These are phyloP conservation scores for Phrixothrix hirtus DNA, from an alignment of 2,888 invertebrate species.

Conservation along the genomic window DNA sequence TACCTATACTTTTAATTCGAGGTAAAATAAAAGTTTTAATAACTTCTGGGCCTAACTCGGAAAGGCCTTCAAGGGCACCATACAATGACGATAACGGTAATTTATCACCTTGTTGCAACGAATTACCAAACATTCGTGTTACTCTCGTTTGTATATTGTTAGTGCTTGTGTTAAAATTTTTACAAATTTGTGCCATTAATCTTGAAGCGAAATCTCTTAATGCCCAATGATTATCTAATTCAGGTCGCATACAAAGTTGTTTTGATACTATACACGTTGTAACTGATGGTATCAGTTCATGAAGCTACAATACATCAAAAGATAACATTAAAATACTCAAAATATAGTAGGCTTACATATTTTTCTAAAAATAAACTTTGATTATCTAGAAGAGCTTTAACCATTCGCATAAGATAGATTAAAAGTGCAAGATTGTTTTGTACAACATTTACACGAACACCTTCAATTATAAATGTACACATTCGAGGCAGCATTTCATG, in stretches of 20 bases:
- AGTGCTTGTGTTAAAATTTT: slow-evolving; percentile 94
- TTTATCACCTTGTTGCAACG: slow-evolving; percentile 79
- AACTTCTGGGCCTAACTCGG: slow-evolving; percentile 88
- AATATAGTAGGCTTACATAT: no score
- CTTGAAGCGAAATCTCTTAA: slow-evolving; percentile 94
- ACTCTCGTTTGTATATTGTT: slow-evolving; percentile 95
- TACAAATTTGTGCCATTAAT: slow-evolving; percentile 91
- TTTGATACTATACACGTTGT: slow-evolving; percentile 96
- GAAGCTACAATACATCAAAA: slow-evolving; percentile 81
- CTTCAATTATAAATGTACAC: slow-evolving; percentile 97
- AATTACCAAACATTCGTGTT: slow-evolving; percentile 76
- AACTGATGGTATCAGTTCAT: slow-evolving; percentile 95
- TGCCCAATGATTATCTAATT: slow-evolving; percentile 98
- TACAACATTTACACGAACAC: slow-evolving; percentile 96
- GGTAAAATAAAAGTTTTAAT: slow-evolving; percentile 85
- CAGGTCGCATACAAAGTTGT: slow-evolving; percentile 92
- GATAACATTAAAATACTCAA: no score
- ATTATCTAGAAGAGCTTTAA: slow-evolving; percentile 94
- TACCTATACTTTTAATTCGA: slow-evolving; percentile 76
- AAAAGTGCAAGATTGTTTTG: slow-evolving; percentile 95
- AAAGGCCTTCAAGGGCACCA: slow-evolving; percentile 89
- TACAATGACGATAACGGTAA: slow-evolving; percentile 91
- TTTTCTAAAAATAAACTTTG: slow-evolving; percentile 94
- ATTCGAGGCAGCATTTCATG: slow-evolving; percentile 97
- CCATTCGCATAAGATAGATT: slow-evolving; percentile 99